A percentile compares a stretch with the other conserved stretches of the same genome.
Conservation (phyloP, 1,140 invertebrate species). For the Euura saliciscinereae region DNA sequence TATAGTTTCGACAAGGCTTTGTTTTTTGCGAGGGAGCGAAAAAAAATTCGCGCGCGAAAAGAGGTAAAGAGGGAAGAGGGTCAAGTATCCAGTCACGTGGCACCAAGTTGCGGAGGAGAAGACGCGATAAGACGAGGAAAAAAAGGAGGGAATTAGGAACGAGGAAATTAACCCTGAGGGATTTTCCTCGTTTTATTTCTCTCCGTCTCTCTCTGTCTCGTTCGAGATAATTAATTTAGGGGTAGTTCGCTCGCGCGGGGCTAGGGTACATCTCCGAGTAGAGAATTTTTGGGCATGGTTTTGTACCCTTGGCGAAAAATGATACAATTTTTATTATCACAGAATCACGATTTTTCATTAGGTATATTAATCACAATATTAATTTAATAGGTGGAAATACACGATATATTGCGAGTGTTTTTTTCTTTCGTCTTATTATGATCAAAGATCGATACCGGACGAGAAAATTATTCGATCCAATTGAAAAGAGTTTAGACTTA, state of each 20-base stretch:
- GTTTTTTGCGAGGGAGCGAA: background rate
- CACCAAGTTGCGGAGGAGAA: background rate
- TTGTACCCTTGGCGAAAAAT: background rate
- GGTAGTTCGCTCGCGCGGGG: background rate
- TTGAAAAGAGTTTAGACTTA: no score
- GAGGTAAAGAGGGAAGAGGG: slow-evolving; percentile 3
- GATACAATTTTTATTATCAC: no score
- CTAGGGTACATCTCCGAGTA: background rate
- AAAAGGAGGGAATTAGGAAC: background rate
- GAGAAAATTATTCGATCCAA: no score
- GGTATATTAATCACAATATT: no score
- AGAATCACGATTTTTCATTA: no score
- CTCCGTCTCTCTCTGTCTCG: background rate
- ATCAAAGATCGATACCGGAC: no score
- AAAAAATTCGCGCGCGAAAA: slow-evolving; percentile 1
- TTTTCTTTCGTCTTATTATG: no score
- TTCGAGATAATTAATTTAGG: background rate
- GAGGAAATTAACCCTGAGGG: background rate
- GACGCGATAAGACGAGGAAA: background rate
- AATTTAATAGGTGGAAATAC: no score
- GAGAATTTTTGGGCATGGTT: background rate
- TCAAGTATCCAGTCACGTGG: background rate
- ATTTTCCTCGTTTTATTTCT: no score
- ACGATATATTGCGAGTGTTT: no score
- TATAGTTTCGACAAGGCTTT: background rate